Percentiles rank a stretch among this genome's conserved stretches.
These are phyloP conservation scores for Euphonia xanthogaster DNA, from an alignment of 2,797 vertebrate genomes.

Conservation along the genomic window DNA sequence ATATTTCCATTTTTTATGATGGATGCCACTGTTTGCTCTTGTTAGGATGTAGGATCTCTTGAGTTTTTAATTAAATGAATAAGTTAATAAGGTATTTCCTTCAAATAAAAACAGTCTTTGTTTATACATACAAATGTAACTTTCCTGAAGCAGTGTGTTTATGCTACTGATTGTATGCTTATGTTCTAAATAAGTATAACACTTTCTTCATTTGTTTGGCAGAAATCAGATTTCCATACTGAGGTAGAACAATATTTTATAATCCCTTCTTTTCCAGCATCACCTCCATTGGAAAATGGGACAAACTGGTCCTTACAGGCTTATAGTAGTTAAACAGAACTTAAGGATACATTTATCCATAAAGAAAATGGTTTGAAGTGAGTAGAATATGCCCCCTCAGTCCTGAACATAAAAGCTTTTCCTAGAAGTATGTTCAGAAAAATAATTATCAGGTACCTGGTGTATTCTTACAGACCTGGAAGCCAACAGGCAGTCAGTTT, in stretches of 20 bases:
- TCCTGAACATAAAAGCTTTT: background rate
- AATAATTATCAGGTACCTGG: background rate
- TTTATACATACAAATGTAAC: background rate
- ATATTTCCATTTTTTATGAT: background rate
- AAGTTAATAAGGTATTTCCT: background rate
- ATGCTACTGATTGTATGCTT: background rate
- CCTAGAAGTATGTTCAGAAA: background rate
- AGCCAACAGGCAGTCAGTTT: background rate
- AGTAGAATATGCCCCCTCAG: background rate
- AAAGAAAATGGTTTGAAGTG: background rate
- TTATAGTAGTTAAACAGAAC: background rate
- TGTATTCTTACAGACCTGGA: background rate
- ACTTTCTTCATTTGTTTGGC: background rate
- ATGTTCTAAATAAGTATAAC: background rate
- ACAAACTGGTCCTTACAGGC: background rate
- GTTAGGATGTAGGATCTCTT: background rate
- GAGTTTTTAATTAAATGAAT: background rate
- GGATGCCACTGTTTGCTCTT: background rate
- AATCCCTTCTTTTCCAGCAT: background rate
- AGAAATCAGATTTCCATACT: background rate
- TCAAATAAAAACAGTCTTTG: background rate
- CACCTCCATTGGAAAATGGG: background rate
- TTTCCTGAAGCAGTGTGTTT: background rate
- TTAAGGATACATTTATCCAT: background rate
- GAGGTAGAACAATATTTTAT: background rate